Percentiles rank a stretch among this genome's conserved stretches.
phyloP scores from a whole-genome alignment of 2,113 vertebrate genomes.

The Rynchops niger region DNA sequence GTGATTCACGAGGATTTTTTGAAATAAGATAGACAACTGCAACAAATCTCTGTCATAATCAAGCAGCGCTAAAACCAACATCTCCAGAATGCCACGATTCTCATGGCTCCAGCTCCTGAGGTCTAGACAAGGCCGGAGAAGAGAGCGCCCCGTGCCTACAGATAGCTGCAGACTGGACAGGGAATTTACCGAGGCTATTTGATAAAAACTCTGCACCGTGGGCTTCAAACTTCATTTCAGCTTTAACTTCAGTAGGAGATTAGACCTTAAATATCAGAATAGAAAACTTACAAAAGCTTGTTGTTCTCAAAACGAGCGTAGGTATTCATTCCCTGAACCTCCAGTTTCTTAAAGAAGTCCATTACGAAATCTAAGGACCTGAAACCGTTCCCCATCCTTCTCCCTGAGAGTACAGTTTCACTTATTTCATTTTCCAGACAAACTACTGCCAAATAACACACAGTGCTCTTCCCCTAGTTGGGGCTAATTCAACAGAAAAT shows the following conservation, averaged over 20 bases:
- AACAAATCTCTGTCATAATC: neutral
- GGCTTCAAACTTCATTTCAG: neutral
- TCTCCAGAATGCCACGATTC: neutral
- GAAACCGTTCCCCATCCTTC: neutral
- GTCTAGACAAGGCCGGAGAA: neutral
- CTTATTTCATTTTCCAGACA: slow-evolving; percentile 37
- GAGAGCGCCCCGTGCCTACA: neutral
- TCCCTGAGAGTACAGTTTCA: neutral
- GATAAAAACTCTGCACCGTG: rapidly evolving
- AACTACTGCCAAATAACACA: slow-evolving; percentile 25
- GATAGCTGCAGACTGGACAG: neutral
- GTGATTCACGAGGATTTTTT: neutral
- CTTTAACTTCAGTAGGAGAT: neutral
- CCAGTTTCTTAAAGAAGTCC: neutral
- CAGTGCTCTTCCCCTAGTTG: neutral
- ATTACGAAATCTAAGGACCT: neutral
- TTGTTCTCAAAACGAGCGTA: neutral
- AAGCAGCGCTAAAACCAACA: neutral
- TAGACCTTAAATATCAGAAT: neutral
- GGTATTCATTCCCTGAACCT: neutral
- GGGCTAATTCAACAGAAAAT: slow-evolving; percentile 18
- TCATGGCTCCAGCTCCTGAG: neutral
- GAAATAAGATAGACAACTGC: neutral
- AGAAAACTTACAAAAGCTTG: neutral
- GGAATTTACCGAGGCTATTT: neutral